phyloP scores from a whole-genome alignment of 2,113 vertebrate species.

The Mormyrus iriodes region DNA sequence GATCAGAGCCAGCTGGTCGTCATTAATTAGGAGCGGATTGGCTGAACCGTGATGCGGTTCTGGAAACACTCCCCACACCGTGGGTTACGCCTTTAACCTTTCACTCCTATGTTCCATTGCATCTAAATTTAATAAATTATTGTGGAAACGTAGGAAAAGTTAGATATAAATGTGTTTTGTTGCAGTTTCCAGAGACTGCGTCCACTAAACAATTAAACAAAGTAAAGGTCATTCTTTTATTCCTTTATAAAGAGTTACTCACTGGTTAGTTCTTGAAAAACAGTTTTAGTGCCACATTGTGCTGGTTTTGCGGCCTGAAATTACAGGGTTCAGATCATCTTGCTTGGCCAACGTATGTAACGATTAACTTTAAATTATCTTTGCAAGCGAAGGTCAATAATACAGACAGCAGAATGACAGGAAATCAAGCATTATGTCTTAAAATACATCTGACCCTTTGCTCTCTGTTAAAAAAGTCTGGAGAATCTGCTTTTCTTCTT shows the following conservation, averaged over 20 bases:
- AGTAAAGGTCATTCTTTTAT: background rate
- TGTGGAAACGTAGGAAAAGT: background rate
- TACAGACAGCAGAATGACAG: background rate
- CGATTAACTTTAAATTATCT: background rate
- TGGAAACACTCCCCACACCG: background rate
- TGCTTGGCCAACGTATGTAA: background rate
- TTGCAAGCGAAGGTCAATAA: background rate
- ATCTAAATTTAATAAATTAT: background rate
- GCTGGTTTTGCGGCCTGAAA: conserved; percentile 14
- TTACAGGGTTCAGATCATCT: background rate
- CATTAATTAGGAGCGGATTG: background rate
- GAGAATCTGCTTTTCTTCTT: background rate
- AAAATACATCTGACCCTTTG: background rate
- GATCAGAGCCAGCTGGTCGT: background rate
- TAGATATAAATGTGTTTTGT: background rate
- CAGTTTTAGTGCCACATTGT: background rate
- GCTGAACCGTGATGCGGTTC: background rate
- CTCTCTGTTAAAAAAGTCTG: background rate
- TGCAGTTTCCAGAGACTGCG: background rate
- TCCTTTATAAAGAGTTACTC: background rate
- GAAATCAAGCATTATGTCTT: background rate
- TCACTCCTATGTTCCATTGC: background rate
- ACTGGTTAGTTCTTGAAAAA: background rate
- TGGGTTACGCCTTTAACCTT: background rate
- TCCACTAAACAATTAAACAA: background rate